Conservation (phyloP, 1,140 invertebrate genomes). For the Cherax quadricarinatus region DNA sequence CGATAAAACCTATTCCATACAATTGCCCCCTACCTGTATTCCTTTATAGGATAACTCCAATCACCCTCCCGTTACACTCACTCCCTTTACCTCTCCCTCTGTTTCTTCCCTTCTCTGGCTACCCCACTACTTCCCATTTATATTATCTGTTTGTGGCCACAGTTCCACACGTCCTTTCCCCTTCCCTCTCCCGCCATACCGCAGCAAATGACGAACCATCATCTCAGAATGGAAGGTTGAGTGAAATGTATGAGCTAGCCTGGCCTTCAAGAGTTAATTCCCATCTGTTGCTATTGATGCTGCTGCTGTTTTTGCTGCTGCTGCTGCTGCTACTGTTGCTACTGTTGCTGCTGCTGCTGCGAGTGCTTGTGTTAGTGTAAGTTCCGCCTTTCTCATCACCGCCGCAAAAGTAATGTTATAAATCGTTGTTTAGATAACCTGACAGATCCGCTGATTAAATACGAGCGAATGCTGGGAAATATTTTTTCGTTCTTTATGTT, state of each 20-base stretch:
- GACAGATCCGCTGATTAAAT: neutral
- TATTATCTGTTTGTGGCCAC: conserved; percentile 40
- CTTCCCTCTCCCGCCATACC: too few relatives aligned
- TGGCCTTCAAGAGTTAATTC: neutral
- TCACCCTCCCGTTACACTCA: neutral
- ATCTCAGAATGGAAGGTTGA: conserved; percentile 16
- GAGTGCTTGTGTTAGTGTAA: neutral
- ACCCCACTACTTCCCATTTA: neutral
- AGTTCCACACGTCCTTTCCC: conserved; percentile 1
- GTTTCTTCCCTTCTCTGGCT: neutral
- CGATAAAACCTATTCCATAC: neutral
- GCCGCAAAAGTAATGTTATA: conserved; percentile 18
- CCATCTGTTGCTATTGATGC: neutral
- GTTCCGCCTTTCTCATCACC: conserved; percentile 19
- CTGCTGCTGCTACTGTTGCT: neutral
- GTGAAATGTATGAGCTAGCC: neutral
- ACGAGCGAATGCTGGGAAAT: neutral
- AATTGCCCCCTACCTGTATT: conserved; percentile 5
- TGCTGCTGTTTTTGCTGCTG: neutral
- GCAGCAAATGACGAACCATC: neutral
- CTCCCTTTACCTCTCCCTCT: neutral
- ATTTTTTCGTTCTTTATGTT: neutral
- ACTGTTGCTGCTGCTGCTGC: neutral
- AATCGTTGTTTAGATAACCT: neutral
- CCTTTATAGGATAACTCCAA: neutral